Base-by-base conservation (phyloP, 2,888 invertebrate species). In the Patella depressa region DNA sequence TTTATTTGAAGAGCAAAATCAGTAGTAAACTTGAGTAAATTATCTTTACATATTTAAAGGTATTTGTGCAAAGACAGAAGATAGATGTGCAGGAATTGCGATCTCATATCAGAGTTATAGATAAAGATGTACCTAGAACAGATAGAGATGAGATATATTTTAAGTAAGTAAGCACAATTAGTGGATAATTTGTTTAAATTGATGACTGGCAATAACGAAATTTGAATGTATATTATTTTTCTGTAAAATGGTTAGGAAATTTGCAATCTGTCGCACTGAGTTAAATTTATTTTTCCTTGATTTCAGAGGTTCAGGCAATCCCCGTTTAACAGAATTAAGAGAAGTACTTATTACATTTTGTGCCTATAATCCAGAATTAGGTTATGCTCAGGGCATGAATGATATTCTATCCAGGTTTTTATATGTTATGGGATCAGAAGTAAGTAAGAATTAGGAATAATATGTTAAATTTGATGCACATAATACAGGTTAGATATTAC, bases 341-440 rank as follows among this genome's bases (percentile, higher is more conserved):
- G 89, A 91, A 54, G 87, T 90, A 24, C 85, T 91, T 9, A 81
- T 89, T 29, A 90, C 91, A 0, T 91, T 88, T 77, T 82, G 88
- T 34, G 86, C 89, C 59, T 89, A 89, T 78, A 83, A 90, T 71
- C 85, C 87, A 12, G 80, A 86, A 12, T 85, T 91, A 59, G 90
- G 90, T 53, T 91, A 91, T 78, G 90, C 90, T 5, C 91, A 91
- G 81, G 91, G 91, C 19, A 91, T 91, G 91, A 91, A 91, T 75
- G 91, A 91, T 80, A 90, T 91, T 45, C 81, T 89, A 5, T 87
- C 90, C 5, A 81, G 90, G 59, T 91, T 91, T 79, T 84, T 91
- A 4, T 85, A 87, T 14, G 89, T 90, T 4, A 87, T 91, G 81
- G 88, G 90, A 72, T 88, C 87, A n/a, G 91, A 91, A 89, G 91